Evolutionary conservation across 2,797 vertebrate genomes (phyloP).

Genomic region (Muraenolepis orangiensis): DNA sequence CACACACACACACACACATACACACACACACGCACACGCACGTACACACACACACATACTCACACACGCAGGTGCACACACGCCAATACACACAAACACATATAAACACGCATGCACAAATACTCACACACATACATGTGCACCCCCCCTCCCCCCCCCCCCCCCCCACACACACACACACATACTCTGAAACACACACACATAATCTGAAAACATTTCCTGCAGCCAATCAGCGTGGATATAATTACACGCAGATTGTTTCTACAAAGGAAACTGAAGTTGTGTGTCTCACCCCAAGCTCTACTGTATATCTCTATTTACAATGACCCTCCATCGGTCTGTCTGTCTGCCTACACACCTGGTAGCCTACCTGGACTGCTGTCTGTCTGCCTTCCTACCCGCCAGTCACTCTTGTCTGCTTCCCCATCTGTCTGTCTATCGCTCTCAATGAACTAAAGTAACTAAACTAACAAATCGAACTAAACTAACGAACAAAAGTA

Average conservation of each 20-base stretch:
- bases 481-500: too few species aligned
- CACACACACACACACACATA: slow-evolving; percentile 23
- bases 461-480: too few species aligned
- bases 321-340: not conserved
- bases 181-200: slow-evolving; percentile 15
- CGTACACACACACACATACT: not conserved
- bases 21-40: slow-evolving; percentile 18
- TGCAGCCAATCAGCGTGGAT: slow-evolving; percentile 66
- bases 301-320: not conserved
- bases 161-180: slow-evolving; percentile 21
- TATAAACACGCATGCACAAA: slow-evolving; percentile 29
- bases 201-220: slow-evolving; percentile 64
- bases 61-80: slow-evolving; percentile 32
- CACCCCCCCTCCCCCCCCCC: too few species aligned
- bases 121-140: slow-evolving; percentile 17
- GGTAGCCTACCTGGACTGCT: too few species aligned
- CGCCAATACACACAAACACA: slow-evolving; percentile 12
- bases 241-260: slow-evolving; percentile 76
- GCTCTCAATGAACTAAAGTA: not conserved
- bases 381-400: too few species aligned
- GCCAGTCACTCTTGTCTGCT: too few species aligned
- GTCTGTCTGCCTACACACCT: not conserved
- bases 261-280: slow-evolving; percentile 62
- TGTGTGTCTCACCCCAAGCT: slow-evolving; percentile 41
- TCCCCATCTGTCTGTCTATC: too few species aligned